phyloP scores from a whole-genome alignment of 2,797 vertebrate species.

The Clarias pachynema region DNA sequence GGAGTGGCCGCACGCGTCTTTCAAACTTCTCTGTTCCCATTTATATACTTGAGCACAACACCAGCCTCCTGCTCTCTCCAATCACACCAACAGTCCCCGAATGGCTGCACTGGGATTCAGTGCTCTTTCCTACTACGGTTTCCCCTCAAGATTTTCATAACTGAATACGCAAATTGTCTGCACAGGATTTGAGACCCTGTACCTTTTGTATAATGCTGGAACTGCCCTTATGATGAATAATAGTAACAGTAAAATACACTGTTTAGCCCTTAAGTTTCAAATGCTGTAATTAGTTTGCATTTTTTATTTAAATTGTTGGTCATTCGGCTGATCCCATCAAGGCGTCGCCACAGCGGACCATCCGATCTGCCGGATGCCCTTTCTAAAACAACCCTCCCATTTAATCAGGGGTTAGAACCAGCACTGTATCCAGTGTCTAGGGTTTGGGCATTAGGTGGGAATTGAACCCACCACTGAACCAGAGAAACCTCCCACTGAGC shows the following conservation, averaged over 20 bases:
- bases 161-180: background rate
- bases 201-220: background rate
- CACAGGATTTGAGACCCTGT: background rate
- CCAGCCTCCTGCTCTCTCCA: background rate
- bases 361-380: too few species aligned
- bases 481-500: too few species aligned
- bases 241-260: background rate
- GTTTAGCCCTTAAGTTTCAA: background rate
- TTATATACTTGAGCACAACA: background rate
- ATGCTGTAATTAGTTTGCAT: background rate
- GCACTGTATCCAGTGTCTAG: too few species aligned
- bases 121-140: background rate
- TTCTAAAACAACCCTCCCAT: too few species aligned
- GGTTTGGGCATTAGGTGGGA: too few species aligned
- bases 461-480: too few species aligned
- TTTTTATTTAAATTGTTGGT: too few species aligned
- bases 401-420: too few species aligned
- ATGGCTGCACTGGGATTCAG: background rate
- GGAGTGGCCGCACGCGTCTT: slow-evolving; percentile 1
- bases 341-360: too few species aligned
- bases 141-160: background rate
- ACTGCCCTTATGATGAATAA: background rate
- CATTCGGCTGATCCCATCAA: too few species aligned
- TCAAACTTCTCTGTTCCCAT: background rate
- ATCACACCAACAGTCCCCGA: too few species aligned